These are phyloP conservation scores for Exocentrus adspersus DNA, from an alignment of 2,888 invertebrate genomes.

Conservation along the genomic window DNA sequence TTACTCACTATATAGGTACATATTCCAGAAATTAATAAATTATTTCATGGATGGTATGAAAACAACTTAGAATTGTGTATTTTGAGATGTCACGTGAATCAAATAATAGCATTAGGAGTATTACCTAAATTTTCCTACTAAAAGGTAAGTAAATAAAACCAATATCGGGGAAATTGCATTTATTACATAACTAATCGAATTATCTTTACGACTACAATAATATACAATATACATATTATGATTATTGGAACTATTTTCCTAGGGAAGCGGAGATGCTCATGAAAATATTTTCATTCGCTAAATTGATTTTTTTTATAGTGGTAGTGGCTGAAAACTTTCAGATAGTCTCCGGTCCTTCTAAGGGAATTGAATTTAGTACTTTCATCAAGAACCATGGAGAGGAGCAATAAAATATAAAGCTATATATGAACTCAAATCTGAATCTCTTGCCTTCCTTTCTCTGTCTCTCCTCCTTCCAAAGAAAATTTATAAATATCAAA, in stretches of 20 bases:
- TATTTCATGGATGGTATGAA: no score
- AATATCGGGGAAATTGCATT: not conserved
- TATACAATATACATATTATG: no score
- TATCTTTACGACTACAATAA: constrained; percentile 40
- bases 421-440: constrained; percentile 29
- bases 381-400: constrained; percentile 48
- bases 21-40: no score
- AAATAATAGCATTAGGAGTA: no score
- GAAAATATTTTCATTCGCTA: constrained; percentile 57
- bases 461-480: not conserved
- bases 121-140: no score
- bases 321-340: constrained; percentile 35
- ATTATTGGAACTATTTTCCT: constrained; percentile 49
- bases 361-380: constrained; percentile 44
- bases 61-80: no score
- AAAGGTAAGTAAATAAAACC: no score
- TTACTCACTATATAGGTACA: no score
- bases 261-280: constrained; percentile 49
- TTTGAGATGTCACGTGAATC: no score
- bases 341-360: constrained; percentile 34
- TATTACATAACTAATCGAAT: constrained; percentile 28
- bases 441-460: constrained; percentile 17
- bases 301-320: constrained; percentile 56
- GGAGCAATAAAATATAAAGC: constrained; percentile 46
- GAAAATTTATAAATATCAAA: constrained; percentile 16